Evolutionary conservation across 2,888 invertebrate species (phyloP).

Genomic region (Leptinotarsa tumamoca): DNA sequence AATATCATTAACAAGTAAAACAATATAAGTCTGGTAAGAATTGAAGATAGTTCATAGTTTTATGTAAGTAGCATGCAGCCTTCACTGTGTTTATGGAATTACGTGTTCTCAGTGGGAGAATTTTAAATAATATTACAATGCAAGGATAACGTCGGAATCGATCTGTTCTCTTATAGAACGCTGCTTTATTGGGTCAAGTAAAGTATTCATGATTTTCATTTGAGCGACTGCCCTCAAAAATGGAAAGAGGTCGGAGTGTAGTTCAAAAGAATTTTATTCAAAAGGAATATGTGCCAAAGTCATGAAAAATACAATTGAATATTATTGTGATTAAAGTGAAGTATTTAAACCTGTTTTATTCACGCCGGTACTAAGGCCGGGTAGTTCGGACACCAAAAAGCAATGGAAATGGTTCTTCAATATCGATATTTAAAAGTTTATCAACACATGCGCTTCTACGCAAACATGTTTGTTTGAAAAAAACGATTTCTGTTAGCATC

Average conservation of each 20-base stretch:
- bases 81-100: neutral
- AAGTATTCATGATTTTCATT: constrained; percentile 7
- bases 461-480: too few species aligned
- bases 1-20: neutral
- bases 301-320: too few species aligned
- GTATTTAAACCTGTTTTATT: too few species aligned
- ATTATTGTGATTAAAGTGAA: too few species aligned
- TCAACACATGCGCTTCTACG: too few species aligned
- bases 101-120: neutral
- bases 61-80: neutral
- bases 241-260: neutral
- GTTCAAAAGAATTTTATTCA: neutral
- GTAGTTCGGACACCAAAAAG: too few species aligned
- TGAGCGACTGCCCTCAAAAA: neutral
- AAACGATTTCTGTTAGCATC: too few species aligned
- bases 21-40: neutral
- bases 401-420: too few species aligned
- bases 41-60: neutral
- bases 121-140: constrained; percentile 5
- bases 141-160: neutral
- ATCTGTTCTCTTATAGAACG: neutral
- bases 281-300: too few species aligned
- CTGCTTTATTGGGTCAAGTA: constrained; percentile 14
- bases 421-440: too few species aligned
- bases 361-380: too few species aligned